Base-by-base conservation (phyloP, 2,888 invertebrate genomes). In the Anagyrus pseudococci region DNA sequence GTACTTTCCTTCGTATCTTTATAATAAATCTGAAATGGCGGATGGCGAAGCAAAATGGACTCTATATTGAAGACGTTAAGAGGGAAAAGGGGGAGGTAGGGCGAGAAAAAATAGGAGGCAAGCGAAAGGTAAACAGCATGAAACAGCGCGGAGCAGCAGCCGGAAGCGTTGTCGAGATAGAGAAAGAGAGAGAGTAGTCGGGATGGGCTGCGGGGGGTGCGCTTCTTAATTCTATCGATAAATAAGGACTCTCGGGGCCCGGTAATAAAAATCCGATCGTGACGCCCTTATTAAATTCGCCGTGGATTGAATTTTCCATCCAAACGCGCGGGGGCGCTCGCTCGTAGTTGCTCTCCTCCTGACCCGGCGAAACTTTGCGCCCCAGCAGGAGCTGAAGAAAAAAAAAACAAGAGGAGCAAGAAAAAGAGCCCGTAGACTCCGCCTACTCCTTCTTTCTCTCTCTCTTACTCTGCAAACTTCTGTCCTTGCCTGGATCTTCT, bases 141-240 rank as follows among this genome's bases (percentile, higher is more conserved):
- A 19, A n/a, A n/a, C 19, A 20, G n/a, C 29, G 26, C 40, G 23
- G 23, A 4, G 26, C 26, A 49, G 43, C 53, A 58, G 62, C 54
- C 66, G 67, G 67, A 67, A 67, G 58, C 63, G 56, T 62, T 63
- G 63, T 61, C 63, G 62, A 48, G 56, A n/a, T n/a, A n/a, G n/a
- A n/a, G n/a, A n/a, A n/a, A n/a, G n/a, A n/a, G n/a, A n/a, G n/a
- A n/a, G n/a, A n/a, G n/a, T n/a, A n/a, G n/a, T n/a, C n/a, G n/a
- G n/a, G n/a, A n/a, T n/a, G n/a, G n/a, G n/a, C n/a, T n/a, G n/a
- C n/a, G n/a, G n/a, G n/a, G n/a, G n/a, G n/a, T n/a, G 67, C 59
- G 63, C 65, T 58, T 70, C 65, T 73, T 71, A 71, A 72, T 72
- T 70, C 66, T 67, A 70, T 71, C 70, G 69, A 72, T 72, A 71